Evolutionary conservation across 1,140 invertebrate genomes (phyloP), one percentile per base, ranked within the genome.

Genomic region (Drosophila varians): DNA sequence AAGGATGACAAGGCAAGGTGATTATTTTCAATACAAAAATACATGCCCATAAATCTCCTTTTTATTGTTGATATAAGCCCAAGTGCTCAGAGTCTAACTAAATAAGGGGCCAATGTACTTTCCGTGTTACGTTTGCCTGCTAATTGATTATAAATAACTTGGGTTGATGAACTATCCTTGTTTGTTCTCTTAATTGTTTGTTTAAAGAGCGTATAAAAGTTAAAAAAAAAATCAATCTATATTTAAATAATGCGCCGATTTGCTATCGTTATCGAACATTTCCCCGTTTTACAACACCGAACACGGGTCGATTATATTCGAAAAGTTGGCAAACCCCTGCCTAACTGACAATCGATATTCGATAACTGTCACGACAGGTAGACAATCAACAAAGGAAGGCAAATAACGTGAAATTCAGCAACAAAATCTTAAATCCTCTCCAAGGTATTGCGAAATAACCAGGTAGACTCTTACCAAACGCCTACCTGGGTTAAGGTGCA

Each of bases 361-460:
- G n/a, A n/a, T n/a, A n/a, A n/a, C n/a, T n/a, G n/a, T n/a, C n/a
- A n/a, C n/a, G n/a, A 11, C n/a, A 14, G 6, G 12, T 14, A 12
- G 12, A 14, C 36, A 14, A 71, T 75, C 31, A 83, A 84, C 80
- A 84, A 86, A 84, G 79, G 45, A 83, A 78, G 64, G 70, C 51
- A 65, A 60, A 69, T 62, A 84, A 86, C 76, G 80, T 80, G 72
- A 80, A 70, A 86, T 57, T 76, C 70, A 65, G 58, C 72, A 58
- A 54, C 43, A 55, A 70, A 71, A 58, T 51, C 46, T 1, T 5
- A 55, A 70, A 66, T 74, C 60, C 76, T 46, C 77, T 87, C 82
- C 82, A 72, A 86, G 80, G 80, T 86, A 86, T 61, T 60, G 46
- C 54, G 82, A 70, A 70, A 70, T 28, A 48, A 11, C 12, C 55